Conservation (phyloP, 1,140 invertebrate genomes). For the Nasonia giraulti region DNA sequence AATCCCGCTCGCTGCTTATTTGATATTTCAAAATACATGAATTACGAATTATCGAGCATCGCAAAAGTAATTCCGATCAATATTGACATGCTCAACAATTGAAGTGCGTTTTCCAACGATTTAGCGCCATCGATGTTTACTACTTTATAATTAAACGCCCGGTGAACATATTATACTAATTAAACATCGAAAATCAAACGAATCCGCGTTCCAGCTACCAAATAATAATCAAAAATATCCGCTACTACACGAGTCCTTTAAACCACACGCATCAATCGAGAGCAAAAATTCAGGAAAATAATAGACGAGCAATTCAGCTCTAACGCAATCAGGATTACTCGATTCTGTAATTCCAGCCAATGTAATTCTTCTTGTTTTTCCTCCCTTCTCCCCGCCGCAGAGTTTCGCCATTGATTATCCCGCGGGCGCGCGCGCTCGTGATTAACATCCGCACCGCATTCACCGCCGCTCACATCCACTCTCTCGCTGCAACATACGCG, state of each 20-base stretch:
- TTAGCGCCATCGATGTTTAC: not conserved
- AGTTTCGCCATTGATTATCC: slow-evolving; percentile 14
- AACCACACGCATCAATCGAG: not conserved
- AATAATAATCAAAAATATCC: not conserved
- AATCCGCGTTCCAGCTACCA: not conserved
- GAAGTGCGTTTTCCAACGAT: not conserved
- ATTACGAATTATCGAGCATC: not conserved
- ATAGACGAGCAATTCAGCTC: not conserved
- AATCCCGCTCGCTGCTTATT: no score
- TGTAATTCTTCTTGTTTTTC: slow-evolving; percentile 2
- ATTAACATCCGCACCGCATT: slow-evolving; percentile 20
- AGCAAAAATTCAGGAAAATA: not conserved
- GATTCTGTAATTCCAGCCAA: slow-evolving; percentile 46
- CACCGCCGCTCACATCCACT: not conserved
- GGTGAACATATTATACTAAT: not conserved
- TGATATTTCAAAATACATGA: no score
- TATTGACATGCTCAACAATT: not conserved
- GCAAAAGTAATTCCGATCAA: not conserved
- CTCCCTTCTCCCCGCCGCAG: not conserved
- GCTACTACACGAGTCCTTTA: not conserved
- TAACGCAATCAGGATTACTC: slow-evolving; percentile 49
- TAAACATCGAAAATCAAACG: not conserved
- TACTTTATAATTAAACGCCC: not conserved
- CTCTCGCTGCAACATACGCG: not conserved
- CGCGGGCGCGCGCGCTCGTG: not conserved